Percentiles rank a stretch among this genome's conserved stretches.
Evolutionary conservation across 2,888 invertebrate genomes (phyloP).

Genomic region (Aethes cnicana): DNA sequence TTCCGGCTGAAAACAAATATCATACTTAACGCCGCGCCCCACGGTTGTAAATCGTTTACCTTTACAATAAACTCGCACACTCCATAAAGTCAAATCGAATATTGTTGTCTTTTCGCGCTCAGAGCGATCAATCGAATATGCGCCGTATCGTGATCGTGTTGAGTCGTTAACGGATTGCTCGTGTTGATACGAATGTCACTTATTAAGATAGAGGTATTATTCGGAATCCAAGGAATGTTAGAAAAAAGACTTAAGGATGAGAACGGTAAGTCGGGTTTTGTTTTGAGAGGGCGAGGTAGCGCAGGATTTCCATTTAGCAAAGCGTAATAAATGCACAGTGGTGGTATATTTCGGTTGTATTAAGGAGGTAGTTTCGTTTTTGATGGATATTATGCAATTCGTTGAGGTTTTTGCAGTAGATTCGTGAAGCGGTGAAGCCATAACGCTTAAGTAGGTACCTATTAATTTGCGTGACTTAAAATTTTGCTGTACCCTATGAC

Average conservation of each 20-base stretch:
- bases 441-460: no score
- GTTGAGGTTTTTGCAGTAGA: conserved; percentile 60
- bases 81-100: conserved; percentile 63
- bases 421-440: conserved; percentile 52
- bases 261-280: conserved; percentile 50
- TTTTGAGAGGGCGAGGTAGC: conserved; percentile 38
- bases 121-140: conserved; percentile 60
- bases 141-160: conserved; percentile 64
- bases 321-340: conserved; percentile 50
- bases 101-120: conserved; percentile 65
- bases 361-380: conserved; percentile 65
- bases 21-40: conserved; percentile 56
- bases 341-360: conserved; percentile 68
- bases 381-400: conserved; percentile 70
- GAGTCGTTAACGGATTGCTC: conserved; percentile 66
- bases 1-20: conserved; percentile 52
- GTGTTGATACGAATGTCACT: conserved; percentile 61
- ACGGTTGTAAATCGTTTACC: conserved; percentile 60
- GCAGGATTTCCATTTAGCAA: conserved; percentile 63
- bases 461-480: no score
- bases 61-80: conserved; percentile 48
- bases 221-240: conserved; percentile 39
- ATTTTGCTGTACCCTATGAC: no score
- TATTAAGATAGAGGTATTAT: conserved; percentile 54
- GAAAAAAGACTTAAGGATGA: conserved; percentile 52